A percentile compares a stretch with the other conserved stretches of the same genome.
These are phyloP conservation scores for Sciurus niger DNA, from an alignment of 2,113 vertebrate species.

Conservation along the genomic window DNA sequence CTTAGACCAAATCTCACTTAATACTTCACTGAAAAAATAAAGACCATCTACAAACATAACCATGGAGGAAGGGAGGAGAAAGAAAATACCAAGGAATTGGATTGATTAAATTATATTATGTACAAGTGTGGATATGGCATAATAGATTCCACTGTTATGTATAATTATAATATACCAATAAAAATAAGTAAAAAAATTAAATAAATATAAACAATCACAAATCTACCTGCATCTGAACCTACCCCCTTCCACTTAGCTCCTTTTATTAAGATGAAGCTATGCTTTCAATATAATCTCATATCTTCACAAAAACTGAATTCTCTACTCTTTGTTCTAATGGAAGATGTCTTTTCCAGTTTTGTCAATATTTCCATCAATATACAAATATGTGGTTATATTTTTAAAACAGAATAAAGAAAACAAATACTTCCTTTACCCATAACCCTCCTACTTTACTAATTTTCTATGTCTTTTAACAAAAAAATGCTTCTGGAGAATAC, in stretches of 20 bases:
- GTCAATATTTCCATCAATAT: not conserved
- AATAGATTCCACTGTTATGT: too few species aligned
- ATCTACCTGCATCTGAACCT: not conserved
- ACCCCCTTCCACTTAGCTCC: not conserved
- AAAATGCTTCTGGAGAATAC: not conserved
- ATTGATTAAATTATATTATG: too few species aligned
- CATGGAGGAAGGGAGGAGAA: too few species aligned
- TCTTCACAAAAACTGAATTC: not conserved
- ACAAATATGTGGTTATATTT: not conserved
- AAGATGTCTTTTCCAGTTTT: not conserved
- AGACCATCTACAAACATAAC: not conserved
- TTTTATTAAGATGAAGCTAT: constrained; percentile 35
- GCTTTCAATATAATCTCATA: constrained; percentile 1
- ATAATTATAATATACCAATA: too few species aligned
- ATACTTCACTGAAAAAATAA: constrained; percentile 48
- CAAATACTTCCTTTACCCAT: not conserved
- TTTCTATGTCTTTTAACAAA: constrained; percentile 26
- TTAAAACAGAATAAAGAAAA: constrained; percentile 47
- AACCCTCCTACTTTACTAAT: not conserved
- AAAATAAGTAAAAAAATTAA: too few species aligned
- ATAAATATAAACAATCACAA: not conserved
- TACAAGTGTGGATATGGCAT: too few species aligned
- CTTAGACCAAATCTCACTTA: not conserved
- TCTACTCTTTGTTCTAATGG: not conserved
- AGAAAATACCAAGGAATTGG: too few species aligned